Conservation (phyloP, 2,888 invertebrate genomes). For the Drosophila aldrichi region DNA sequence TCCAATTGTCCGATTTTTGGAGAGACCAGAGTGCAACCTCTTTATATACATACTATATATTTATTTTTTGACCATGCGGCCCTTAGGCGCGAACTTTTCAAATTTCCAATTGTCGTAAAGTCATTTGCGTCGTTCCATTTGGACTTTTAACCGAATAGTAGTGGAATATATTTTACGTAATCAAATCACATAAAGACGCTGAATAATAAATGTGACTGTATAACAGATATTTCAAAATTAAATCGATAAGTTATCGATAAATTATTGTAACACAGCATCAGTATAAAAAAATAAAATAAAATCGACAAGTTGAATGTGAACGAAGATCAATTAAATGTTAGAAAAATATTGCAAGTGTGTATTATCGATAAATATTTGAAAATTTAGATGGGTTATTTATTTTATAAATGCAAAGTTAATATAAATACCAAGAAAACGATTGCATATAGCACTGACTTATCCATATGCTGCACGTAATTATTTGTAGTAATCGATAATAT, state of each 20-base stretch:
- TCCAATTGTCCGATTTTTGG: background rate
- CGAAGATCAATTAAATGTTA: background rate
- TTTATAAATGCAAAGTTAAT: too few species aligned
- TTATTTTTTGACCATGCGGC: constrained; percentile 11
- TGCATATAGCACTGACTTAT: too few species aligned
- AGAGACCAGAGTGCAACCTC: background rate
- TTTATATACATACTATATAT: background rate
- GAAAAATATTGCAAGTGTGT: background rate
- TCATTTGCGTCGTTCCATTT: constrained; percentile 16
- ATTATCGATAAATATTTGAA: constrained; percentile 1
- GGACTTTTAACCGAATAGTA: background rate
- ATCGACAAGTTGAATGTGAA: background rate
- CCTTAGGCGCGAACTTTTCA: background rate
- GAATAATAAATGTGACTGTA: background rate
- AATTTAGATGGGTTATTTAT: background rate
- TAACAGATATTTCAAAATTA: background rate
- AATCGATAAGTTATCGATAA: constrained; percentile 22
- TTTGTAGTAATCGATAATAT: background rate
- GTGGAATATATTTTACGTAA: background rate
- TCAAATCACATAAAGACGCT: constrained; percentile 13
- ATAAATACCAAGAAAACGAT: too few species aligned
- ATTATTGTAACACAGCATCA: constrained; percentile 6
- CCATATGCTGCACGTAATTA: too few species aligned
- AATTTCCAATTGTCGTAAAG: constrained; percentile 29
- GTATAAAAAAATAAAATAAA: background rate